Conservation (phyloP, 23 tunicate species). For the Oikopleura dioica region DNA sequence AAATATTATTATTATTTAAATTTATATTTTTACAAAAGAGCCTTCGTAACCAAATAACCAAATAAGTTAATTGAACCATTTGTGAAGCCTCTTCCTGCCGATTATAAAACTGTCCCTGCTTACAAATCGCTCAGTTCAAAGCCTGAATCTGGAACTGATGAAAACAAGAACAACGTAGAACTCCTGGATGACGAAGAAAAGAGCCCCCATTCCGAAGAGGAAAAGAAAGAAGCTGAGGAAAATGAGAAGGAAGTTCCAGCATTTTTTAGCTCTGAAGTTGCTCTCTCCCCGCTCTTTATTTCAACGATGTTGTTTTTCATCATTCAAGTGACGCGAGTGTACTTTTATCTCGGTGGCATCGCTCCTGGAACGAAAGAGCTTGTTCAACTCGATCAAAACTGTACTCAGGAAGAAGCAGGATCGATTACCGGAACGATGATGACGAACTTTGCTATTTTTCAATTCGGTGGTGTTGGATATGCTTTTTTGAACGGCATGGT, state of each 20-base stretch:
- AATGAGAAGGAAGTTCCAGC: not conserved
- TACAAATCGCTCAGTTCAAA: no score
- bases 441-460: slow-evolving; percentile 49
- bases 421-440: not conserved
- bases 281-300: not conserved
- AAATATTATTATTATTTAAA: no score
- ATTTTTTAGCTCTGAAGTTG: not conserved
- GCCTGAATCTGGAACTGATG: no score
- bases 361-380: slow-evolving; percentile 19
- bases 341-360: slow-evolving; percentile 54
- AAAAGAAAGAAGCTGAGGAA: not conserved
- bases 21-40: no score
- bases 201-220: no score
- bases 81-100: no score
- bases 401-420: not conserved
- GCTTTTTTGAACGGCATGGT: slow-evolving; percentile 74
- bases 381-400: slow-evolving; percentile 16
- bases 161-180: no score
- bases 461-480: slow-evolving; percentile 51
- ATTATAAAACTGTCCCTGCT: no score
- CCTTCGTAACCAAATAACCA: no score
- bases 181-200: no score
- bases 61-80: no score
- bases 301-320: slow-evolving; percentile 29
- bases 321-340: slow-evolving; percentile 41